A percentile compares a stretch with the other conserved stretches of the same genome.
phyloP scores from a whole-genome alignment of 2,888 invertebrate genomes.

The Matsumyia berberina region DNA sequence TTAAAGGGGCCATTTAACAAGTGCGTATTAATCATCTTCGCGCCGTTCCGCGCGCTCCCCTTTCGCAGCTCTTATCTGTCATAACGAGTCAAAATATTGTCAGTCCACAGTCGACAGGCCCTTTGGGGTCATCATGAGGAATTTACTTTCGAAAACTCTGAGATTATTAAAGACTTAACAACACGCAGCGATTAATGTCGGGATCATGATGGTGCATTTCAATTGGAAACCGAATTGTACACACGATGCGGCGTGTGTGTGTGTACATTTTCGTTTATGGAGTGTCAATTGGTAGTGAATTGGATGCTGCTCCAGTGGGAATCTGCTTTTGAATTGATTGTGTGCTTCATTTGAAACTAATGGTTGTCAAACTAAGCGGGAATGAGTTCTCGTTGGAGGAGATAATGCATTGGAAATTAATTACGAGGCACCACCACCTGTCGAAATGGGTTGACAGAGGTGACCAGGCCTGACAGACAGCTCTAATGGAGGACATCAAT shows the following conservation, averaged over 20 bases:
- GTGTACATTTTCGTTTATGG: neutral
- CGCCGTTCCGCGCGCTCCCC: neutral
- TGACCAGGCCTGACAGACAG: too few relatives aligned
- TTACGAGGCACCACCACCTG: too few relatives aligned
- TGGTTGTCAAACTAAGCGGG: neutral
- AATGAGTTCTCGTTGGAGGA: too few relatives aligned
- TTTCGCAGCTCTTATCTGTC: slow-evolving; percentile 65
- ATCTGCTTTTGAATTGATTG: slow-evolving; percentile 3
- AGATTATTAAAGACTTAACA: slow-evolving; percentile 44
- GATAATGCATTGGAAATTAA: too few relatives aligned
- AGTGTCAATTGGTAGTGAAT: slow-evolving; percentile 2
- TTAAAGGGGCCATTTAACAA: slow-evolving; percentile 70
- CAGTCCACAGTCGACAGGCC: slow-evolving; percentile 40
- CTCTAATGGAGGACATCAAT: too few relatives aligned
- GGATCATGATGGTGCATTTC: slow-evolving; percentile 59
- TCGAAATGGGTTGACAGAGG: too few relatives aligned
- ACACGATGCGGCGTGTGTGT: neutral
- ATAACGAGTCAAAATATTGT: slow-evolving; percentile 71
- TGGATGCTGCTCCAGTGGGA: slow-evolving; percentile 8
- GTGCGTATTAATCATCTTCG: slow-evolving; percentile 68
- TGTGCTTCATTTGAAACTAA: slow-evolving; percentile 13
- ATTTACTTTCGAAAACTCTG: slow-evolving; percentile 58
- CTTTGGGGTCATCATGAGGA: slow-evolving; percentile 69
- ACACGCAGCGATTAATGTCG: slow-evolving; percentile 49
- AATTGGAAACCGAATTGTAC: slow-evolving; percentile 32